These are phyloP conservation scores for Fulica atra DNA, from an alignment of 2,113 vertebrate genomes.

Conservation along the genomic window DNA sequence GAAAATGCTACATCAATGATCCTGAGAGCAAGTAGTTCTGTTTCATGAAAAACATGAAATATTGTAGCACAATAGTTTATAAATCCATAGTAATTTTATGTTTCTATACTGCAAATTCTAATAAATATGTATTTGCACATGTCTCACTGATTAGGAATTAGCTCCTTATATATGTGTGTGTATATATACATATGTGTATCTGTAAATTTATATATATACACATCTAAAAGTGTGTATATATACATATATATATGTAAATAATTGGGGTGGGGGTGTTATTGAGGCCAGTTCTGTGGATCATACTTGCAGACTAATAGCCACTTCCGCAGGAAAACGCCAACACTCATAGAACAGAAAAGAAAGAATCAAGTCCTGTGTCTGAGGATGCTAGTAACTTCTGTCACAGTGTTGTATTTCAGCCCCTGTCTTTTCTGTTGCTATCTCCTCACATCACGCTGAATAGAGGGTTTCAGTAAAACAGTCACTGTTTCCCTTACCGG, in stretches of 20 bases:
- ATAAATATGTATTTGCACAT: not conserved
- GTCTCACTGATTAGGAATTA: not conserved
- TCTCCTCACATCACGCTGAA: not conserved
- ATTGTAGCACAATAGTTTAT: not conserved
- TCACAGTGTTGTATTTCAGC: not conserved
- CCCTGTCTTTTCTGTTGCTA: not conserved
- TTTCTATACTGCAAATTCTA: not conserved
- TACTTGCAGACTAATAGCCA: not conserved
- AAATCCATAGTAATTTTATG: not conserved
- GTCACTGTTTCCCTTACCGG: constrained; percentile 84
- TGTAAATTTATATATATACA: too few relatives aligned
- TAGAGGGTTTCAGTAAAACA: not conserved
- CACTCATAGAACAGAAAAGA: not conserved
- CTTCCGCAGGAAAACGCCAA: not conserved
- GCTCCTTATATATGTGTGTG: not conserved
- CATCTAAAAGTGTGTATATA: not conserved
- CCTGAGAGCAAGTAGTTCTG: not conserved
- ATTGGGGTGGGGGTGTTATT: too few relatives aligned
- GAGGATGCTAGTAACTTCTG: not conserved
- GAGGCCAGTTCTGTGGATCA: not conserved
- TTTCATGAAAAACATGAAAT: not conserved
- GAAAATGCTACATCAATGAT: not conserved
- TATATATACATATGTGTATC: too few relatives aligned
- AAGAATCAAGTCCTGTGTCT: not conserved
- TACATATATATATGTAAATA: too few relatives aligned